These are phyloP conservation scores for Cirrhinus mrigala DNA, from an alignment of 2,797 vertebrate species.

Conservation along the genomic window DNA sequence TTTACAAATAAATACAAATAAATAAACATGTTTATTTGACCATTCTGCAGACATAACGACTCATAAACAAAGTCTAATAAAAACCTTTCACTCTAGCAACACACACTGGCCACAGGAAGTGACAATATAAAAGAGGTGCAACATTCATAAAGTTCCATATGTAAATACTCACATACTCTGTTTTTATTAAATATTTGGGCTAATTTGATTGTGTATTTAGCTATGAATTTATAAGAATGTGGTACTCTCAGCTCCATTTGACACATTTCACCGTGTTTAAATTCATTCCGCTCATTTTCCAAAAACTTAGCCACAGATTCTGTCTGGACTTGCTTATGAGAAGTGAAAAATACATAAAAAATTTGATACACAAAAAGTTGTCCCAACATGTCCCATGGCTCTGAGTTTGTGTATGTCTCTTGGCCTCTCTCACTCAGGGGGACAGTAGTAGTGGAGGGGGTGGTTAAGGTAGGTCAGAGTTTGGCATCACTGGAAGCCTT, in stretches of 20 bases:
- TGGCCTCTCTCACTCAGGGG: background rate
- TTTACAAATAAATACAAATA: conserved; percentile 32
- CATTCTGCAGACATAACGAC: background rate
- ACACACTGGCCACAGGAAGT: background rate
- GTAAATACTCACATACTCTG: background rate
- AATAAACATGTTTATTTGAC: conserved; percentile 28
- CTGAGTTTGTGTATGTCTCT: background rate
- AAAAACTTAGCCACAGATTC: background rate
- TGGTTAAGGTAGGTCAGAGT: conserved; percentile 54
- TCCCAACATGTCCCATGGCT: background rate
- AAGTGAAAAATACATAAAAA: background rate
- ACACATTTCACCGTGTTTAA: background rate
- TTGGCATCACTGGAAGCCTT: conserved; percentile 69
- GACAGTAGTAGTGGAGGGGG: background rate
- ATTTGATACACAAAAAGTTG: background rate
- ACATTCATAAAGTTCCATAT: background rate
- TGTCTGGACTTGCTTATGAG: background rate
- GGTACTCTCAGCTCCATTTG: background rate
- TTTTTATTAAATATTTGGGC: background rate
- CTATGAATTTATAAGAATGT: background rate
- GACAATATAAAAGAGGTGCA: background rate
- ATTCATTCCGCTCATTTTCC: background rate
- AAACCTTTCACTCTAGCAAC: background rate
- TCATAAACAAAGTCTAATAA: background rate
- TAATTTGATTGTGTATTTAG: background rate